Conservation (phyloP, 2,888 invertebrate species). For the Rhogogaster chlorosoma region DNA sequence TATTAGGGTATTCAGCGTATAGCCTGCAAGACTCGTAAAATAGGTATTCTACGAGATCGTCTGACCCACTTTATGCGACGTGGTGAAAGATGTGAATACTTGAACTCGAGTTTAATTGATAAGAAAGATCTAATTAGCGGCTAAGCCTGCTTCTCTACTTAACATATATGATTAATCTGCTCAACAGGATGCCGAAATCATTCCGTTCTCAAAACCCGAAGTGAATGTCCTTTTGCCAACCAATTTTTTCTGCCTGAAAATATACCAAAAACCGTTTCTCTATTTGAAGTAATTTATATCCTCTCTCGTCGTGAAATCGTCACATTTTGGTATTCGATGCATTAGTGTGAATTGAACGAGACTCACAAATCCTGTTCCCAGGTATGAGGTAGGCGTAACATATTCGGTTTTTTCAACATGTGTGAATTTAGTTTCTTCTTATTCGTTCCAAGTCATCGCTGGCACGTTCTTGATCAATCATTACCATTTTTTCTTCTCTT, state of each 20-base stretch:
- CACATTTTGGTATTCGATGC: not conserved
- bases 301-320: not conserved
- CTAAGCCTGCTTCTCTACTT: not conserved
- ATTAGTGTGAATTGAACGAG: not conserved
- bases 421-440: not conserved
- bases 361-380: not conserved
- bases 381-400: not conserved
- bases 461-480: not conserved
- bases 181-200: not conserved
- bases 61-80: not conserved
- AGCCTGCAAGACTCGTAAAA: not conserved
- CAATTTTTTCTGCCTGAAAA: not conserved
- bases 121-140: slow-evolving; percentile 20
- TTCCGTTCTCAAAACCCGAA: not conserved
- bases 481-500: not conserved
- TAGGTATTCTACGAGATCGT: slow-evolving; percentile 22
- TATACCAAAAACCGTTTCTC: not conserved
- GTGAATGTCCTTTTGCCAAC: not conserved
- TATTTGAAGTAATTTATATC: not conserved
- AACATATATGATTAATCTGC: not conserved
- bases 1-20: slow-evolving; percentile 11
- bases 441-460: slow-evolving; percentile 10
- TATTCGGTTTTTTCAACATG: not conserved
- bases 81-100: not conserved
- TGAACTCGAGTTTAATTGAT: not conserved